Conservation (phyloP, 1,140 invertebrate species). For the Apis dorsata region DNA sequence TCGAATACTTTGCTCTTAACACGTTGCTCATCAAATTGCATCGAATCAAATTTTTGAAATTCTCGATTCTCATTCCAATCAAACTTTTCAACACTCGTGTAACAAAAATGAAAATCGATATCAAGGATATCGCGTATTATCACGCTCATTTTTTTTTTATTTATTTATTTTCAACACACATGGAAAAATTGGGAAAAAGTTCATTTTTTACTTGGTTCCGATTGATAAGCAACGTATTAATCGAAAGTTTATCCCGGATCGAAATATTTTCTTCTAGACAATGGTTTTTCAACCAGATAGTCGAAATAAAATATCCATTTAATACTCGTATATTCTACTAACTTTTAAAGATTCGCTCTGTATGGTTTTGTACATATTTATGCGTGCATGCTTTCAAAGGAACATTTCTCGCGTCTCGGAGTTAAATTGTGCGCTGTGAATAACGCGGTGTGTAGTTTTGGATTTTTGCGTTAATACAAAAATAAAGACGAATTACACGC, state of each 20-base stretch:
- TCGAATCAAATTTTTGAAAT: neutral
- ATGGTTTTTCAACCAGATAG: neutral
- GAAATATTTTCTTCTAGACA: slow-evolving; percentile 2
- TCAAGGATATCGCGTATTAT: neutral
- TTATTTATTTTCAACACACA: neutral
- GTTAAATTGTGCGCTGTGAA: slow-evolving; percentile 39
- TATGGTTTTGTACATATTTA: slow-evolving; percentile 48
- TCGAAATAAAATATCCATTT: slow-evolving; percentile 12
- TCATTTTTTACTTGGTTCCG: too few species aligned
- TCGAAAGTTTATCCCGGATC: neutral
- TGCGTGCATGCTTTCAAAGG: slow-evolving; percentile 46
- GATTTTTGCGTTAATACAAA: slow-evolving; percentile 31
- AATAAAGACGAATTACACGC: slow-evolving; percentile 32
- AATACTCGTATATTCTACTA: slow-evolving; percentile 35
- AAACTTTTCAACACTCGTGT: neutral
- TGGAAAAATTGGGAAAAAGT: neutral
- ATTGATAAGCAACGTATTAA: slow-evolving; percentile 12
- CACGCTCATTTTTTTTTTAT: too few species aligned
- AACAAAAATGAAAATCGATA: neutral
- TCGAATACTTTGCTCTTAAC: slow-evolving; percentile 10
- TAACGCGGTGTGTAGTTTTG: slow-evolving; percentile 17
- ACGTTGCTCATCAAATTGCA: neutral
- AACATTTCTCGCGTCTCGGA: slow-evolving; percentile 40
- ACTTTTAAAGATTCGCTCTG: slow-evolving; percentile 36
- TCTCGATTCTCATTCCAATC: neutral